Evolutionary conservation across 2,888 invertebrate genomes (phyloP).

Genomic region (Agrochola lychnidis): DNA sequence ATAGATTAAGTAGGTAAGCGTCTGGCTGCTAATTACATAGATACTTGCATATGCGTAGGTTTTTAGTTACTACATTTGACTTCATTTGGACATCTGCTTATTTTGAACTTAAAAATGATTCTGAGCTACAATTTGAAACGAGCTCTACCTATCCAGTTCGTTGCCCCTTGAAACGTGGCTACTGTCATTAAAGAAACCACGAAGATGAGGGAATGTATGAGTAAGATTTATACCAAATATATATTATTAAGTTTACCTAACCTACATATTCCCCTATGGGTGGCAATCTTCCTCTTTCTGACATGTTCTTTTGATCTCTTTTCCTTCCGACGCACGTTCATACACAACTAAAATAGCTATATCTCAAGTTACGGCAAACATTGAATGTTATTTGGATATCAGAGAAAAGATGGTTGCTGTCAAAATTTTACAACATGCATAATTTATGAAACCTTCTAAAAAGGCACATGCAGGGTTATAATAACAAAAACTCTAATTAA

Average conservation of each 20-base stretch:
- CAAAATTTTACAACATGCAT: background rate
- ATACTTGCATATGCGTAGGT: background rate
- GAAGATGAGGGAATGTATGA: background rate
- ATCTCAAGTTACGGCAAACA: conserved; percentile 37
- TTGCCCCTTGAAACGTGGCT: background rate
- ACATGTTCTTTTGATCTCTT: conserved; percentile 35
- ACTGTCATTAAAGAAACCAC: background rate
- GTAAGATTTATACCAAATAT: background rate
- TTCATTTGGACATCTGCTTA: background rate
- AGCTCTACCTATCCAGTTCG: background rate
- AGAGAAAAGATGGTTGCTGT: background rate
- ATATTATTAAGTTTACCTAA: conserved; percentile 39
- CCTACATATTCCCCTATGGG: conserved; percentile 34
- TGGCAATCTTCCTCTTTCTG: conserved; percentile 9
- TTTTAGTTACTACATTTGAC: background rate
- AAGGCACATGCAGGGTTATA: background rate
- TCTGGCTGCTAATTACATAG: background rate
- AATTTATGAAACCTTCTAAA: background rate
- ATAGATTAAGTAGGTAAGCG: background rate
- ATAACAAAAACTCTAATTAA: background rate
- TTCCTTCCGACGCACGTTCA: conserved; percentile 27
- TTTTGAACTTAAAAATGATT: background rate
- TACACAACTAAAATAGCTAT: background rate
- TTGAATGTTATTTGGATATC: conserved; percentile 20
- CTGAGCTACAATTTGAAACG: background rate